Base-by-base conservation (phyloP, 2,888 invertebrate genomes). In the Cerastoderma edule region DNA sequence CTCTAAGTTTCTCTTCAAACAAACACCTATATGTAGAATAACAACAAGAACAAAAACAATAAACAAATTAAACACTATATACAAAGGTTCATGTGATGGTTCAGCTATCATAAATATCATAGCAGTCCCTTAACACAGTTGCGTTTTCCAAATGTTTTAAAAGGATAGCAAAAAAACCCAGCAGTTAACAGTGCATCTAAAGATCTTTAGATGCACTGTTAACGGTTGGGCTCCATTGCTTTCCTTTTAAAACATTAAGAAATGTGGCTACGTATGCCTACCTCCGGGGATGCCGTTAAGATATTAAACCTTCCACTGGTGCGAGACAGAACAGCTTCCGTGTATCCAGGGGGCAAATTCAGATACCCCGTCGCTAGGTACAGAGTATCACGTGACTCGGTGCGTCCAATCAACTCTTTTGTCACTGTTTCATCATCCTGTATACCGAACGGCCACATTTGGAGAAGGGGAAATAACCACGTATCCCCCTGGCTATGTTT, bases 351-450 rank as follows among this genome's bases (percentile, higher is more conserved):
- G 0, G 98, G 98, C 71, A 99, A 94, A 93, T 99, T 99, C 91
- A 99, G 99, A 92, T 99, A 99, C 1, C 99, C 99, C 0, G 98
- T 98, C 0, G 99, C 97, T 63, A 99, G 94, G 84, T 95, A 87
- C 44, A 93, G 87, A 46, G 79, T 81, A 28, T 88, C 87, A 19
- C 78, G 78, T n/a, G 63, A 65, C 1, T 87, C 73, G 3, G 90
- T 86, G 30, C 75, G 77, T 33, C 76, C 79, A 3, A 93, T 85
- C 46, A 93, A 77, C 10, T 77, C 44, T 65, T 87, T 84, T 1
- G 91, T 92, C 39, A 90, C 89, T 16, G 78, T 71, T 67, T 90
- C 89, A 92, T 98, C 98, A 86, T 96, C 95, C 24, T 95, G 94
- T 56, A 99, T 95, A 6, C 95, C 95, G 78, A 98, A 95, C 86